A percentile compares a stretch with the other conserved stretches of the same genome.
These are phyloP conservation scores for Vimba vimba DNA, from an alignment of 2,113 vertebrate genomes.

Conservation along the genomic window DNA sequence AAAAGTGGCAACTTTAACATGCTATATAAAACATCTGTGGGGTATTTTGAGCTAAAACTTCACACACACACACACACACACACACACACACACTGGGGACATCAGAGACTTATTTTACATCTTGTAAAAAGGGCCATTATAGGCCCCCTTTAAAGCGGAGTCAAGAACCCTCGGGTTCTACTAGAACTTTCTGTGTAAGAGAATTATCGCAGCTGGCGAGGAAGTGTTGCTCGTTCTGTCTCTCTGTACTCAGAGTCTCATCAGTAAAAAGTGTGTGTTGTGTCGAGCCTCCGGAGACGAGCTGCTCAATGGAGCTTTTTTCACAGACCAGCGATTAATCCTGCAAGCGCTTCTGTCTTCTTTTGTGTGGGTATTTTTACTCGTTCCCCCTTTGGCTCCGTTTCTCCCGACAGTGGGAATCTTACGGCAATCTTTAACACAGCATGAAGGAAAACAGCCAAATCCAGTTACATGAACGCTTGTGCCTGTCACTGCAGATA, in stretches of 20 bases:
- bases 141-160: no score
- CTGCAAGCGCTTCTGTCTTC: not conserved
- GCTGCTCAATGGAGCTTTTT: slow-evolving; percentile 14
- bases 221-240: not conserved
- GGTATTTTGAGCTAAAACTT: no score
- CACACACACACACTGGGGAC: no score
- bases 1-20: no score
- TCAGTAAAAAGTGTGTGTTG: slow-evolving; percentile 12
- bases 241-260: slow-evolving; percentile 1
- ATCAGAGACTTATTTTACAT: no score
- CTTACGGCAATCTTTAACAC: not conserved
- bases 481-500: not conserved
- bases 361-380: not conserved
- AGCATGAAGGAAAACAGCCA: slow-evolving; percentile 12
- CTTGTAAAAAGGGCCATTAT: no score
- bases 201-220: no score
- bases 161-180: no score
- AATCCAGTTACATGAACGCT: not conserved
- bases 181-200: no score
- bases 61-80: no score
- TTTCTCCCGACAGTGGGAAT: not conserved
- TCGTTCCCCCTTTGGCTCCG: not conserved
- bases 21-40: no score
- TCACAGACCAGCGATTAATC: slow-evolving; percentile 20
- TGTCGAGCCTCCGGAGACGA: not conserved